A percentile compares a stretch with the other conserved stretches of the same genome.
Evolutionary conservation across 2,888 invertebrate genomes (phyloP).

Genomic region (Dolichomitus sp.): DNA sequence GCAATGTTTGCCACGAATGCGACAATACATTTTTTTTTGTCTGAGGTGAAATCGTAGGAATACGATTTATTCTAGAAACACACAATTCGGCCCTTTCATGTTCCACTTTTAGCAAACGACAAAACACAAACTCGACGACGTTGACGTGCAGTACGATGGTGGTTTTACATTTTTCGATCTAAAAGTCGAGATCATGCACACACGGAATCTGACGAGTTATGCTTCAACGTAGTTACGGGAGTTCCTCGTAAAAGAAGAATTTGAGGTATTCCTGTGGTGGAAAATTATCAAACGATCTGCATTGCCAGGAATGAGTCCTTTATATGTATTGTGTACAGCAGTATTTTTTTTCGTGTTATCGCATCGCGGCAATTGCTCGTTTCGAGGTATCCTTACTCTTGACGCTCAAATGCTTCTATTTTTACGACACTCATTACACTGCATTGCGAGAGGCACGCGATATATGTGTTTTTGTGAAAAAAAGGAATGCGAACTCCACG

Average conservation of each 20-base stretch:
- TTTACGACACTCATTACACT: slow-evolving; percentile 33
- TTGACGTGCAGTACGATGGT: neutral
- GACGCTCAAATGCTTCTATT: neutral
- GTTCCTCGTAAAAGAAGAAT: neutral
- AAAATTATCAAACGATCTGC: neutral
- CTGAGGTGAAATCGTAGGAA: too few species aligned
- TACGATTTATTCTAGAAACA: neutral
- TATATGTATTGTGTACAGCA: neutral
- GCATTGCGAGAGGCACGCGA: slow-evolving; percentile 51
- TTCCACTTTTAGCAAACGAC: neutral
- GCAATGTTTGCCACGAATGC: neutral
- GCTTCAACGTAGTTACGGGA: neutral
- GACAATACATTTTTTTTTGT: neutral
- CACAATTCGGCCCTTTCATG: neutral
- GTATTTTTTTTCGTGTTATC: neutral
- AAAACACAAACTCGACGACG: neutral
- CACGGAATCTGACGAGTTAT: neutral
- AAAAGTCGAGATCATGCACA: neutral
- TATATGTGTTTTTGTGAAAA: slow-evolving; percentile 42
- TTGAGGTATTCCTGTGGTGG: neutral
- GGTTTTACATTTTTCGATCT: neutral
- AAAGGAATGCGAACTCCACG: slow-evolving; percentile 49
- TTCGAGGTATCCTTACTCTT: neutral
- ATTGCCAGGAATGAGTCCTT: neutral
- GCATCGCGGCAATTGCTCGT: neutral